Percentiles rank a stretch among this genome's conserved stretches.
phyloP scores from a whole-genome alignment of 2,113 vertebrate species.

The Sarotherodon lohbergeri region DNA sequence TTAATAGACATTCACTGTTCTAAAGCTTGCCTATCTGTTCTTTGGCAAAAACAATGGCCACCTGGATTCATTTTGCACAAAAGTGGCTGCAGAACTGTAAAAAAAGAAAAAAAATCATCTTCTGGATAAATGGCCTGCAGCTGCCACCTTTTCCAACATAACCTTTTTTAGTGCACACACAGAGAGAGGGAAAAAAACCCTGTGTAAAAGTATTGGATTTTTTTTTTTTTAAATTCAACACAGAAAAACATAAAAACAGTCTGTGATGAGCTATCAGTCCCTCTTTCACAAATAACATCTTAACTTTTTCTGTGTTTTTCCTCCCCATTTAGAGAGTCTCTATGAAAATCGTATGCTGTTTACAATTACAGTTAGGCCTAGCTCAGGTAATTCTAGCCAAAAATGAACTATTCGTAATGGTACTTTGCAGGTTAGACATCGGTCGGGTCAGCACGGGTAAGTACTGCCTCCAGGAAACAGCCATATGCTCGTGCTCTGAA shows the following conservation, averaged over 20 bases:
- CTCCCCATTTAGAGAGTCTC: background rate
- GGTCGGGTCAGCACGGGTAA: background rate
- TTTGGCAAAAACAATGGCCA: slow-evolving; percentile 63
- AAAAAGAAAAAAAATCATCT: slow-evolving; percentile 1
- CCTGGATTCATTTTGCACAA: slow-evolving; percentile 53
- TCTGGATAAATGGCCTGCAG: slow-evolving; percentile 38
- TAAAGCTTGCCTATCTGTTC: slow-evolving; percentile 6
- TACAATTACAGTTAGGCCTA: background rate
- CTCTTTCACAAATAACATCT: background rate
- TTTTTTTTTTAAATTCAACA: background rate
- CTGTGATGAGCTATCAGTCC: background rate
- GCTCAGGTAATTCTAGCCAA: background rate
- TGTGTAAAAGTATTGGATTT: background rate
- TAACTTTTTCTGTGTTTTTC: background rate
- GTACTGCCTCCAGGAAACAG: background rate
- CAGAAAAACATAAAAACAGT: background rate
- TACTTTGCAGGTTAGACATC: background rate
- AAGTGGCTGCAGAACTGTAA: slow-evolving; percentile 15
- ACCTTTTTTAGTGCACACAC: background rate
- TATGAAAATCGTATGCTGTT: background rate
- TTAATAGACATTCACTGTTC: slow-evolving; percentile 16
- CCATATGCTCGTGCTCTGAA: background rate
- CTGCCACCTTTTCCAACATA: slow-evolving; percentile 33
- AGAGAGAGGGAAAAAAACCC: background rate
- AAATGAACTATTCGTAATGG: background rate